A percentile compares a stretch with the other conserved stretches of the same genome.
phyloP scores from a whole-genome alignment of 2,888 invertebrate genomes.

The Melikaiella ostensackeni region DNA sequence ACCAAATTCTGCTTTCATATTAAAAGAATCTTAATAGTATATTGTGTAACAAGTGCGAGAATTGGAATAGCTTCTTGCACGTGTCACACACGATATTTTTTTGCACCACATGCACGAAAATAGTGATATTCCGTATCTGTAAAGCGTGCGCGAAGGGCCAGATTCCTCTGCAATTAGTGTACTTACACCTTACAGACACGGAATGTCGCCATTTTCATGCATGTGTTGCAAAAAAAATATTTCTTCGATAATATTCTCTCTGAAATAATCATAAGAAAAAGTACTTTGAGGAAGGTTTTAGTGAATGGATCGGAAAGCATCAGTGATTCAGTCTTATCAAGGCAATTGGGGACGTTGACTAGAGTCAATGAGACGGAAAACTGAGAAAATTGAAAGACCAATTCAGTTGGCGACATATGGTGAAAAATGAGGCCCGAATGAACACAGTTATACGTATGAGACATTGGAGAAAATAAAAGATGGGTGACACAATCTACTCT shows the following conservation, averaged over 20 bases:
- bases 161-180: no score
- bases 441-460: conserved; percentile 51
- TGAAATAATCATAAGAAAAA: not conserved
- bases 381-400: conserved; percentile 36
- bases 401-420: conserved; percentile 28
- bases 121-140: no score
- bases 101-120: no score
- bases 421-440: conserved; percentile 36
- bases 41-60: no score
- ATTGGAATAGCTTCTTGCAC: no score
- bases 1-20: no score
- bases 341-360: conserved; percentile 7
- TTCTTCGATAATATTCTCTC: not conserved
- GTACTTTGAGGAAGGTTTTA: not conserved
- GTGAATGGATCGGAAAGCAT: not conserved
- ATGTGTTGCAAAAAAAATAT: no score
- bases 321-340: conserved; percentile 15
- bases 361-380: conserved; percentile 24
- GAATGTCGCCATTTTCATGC: no score
- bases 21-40: no score
- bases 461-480: conserved; percentile 61
- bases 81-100: no score
- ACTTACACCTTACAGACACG: no score
- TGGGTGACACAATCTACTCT: conserved; percentile 76
- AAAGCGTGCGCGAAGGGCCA: no score